Conservation (phyloP, 2,888 invertebrate species). For the Nomada goodeniana region DNA sequence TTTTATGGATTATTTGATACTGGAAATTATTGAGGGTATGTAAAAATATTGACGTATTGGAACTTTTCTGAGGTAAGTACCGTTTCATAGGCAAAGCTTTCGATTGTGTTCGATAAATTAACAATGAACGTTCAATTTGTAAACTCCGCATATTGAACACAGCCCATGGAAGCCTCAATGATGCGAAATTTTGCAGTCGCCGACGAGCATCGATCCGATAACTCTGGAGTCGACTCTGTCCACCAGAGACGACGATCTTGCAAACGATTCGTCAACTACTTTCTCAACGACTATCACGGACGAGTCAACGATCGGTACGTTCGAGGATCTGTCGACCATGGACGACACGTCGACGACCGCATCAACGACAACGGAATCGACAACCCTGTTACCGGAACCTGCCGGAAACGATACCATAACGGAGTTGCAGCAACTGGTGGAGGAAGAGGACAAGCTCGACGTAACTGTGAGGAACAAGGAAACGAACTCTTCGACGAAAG, state of each 20-base stretch:
- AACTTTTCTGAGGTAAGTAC: too few relatives aligned
- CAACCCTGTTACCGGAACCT: slow-evolving; percentile 61
- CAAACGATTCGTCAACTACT: slow-evolving; percentile 44
- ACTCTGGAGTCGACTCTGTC: slow-evolving; percentile 53
- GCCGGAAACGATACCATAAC: slow-evolving; percentile 40
- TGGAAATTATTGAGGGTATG: too few relatives aligned
- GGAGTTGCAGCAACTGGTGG: slow-evolving; percentile 30
- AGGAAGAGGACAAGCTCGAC: slow-evolving; percentile 29
- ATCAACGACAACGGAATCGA: slow-evolving; percentile 49
- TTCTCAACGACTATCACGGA: slow-evolving; percentile 42
- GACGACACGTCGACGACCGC: slow-evolving; percentile 33
- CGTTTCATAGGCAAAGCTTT: too few relatives aligned
- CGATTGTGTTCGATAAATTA: too few relatives aligned
- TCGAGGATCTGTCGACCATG: slow-evolving; percentile 47
- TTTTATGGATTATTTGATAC: too few relatives aligned
- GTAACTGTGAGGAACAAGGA: slow-evolving; percentile 54
- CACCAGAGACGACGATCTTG: slow-evolving; percentile 40
- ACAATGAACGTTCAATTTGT: too few relatives aligned
- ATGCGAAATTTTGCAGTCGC: slow-evolving; percentile 31
- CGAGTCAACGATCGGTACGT: slow-evolving; percentile 47
- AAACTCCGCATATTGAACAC: too few relatives aligned
- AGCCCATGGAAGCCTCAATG: too few relatives aligned
- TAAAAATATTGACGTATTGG: too few relatives aligned
- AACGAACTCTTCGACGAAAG: slow-evolving; percentile 34
- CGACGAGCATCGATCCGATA: slow-evolving; percentile 54